Conservation (phyloP, 2,888 invertebrate species). For the Sinohyriopsis cumingii region DNA sequence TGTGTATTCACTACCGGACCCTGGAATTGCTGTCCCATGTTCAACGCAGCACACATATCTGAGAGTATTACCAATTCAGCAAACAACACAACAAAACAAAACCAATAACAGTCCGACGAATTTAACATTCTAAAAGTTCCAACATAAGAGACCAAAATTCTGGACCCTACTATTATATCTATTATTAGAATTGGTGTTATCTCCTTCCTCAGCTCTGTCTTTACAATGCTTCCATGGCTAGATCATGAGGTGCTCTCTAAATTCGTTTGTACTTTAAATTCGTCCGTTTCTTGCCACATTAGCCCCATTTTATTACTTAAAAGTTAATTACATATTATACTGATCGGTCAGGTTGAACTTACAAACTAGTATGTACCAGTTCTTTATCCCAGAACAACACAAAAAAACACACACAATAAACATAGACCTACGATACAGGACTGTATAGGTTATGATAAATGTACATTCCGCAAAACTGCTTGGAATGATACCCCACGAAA, state of each 20-base stretch:
- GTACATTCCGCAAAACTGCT: too few species aligned
- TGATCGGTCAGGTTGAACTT: too few species aligned
- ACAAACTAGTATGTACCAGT: too few species aligned
- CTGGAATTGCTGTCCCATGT: slow-evolving; percentile 88
- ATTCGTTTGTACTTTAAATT: slow-evolving; percentile 9
- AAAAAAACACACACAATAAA: too few species aligned
- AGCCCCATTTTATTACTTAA: slow-evolving; percentile 4
- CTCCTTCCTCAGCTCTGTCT: slow-evolving; percentile 83
- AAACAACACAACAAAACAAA: slow-evolving; percentile 84
- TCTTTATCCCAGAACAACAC: too few species aligned
- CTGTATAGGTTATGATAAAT: too few species aligned
- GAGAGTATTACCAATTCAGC: slow-evolving; percentile 83
- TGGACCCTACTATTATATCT: slow-evolving; percentile 94
- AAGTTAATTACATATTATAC: too few species aligned
- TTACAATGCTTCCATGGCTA: slow-evolving; percentile 16
- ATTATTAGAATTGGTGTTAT: slow-evolving; percentile 91
- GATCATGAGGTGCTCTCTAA: background rate
- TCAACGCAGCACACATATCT: slow-evolving; percentile 94
- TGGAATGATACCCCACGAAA: too few species aligned
- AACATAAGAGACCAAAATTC: slow-evolving; percentile 95
- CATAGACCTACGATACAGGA: too few species aligned
- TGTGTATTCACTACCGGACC: slow-evolving; percentile 76
- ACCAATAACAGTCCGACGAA: slow-evolving; percentile 81
- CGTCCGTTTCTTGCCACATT: slow-evolving; percentile 12
- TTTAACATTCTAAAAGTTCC: slow-evolving; percentile 89